phyloP scores from a whole-genome alignment of 2,888 invertebrate species.

The Apotomis betuletana region DNA sequence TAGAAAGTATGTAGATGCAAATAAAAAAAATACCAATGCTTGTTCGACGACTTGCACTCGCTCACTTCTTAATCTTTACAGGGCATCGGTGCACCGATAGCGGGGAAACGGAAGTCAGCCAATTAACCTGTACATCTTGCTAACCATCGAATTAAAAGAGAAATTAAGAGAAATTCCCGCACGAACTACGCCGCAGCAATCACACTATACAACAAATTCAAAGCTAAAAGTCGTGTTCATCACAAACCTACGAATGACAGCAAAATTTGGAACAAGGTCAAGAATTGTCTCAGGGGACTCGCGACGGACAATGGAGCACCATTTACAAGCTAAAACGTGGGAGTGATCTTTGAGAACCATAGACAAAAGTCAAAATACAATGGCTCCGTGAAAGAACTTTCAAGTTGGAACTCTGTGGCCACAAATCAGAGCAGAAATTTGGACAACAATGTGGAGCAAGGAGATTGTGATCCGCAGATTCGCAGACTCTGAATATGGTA shows the following conservation, averaged over 20 bases:
- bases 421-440: constrained; percentile 36
- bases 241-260: constrained; percentile 53
- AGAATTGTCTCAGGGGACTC: constrained; percentile 72
- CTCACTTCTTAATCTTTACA: constrained; percentile 36
- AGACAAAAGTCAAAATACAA: constrained; percentile 58
- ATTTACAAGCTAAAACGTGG: constrained; percentile 68
- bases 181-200: constrained; percentile 12
- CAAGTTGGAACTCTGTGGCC: constrained; percentile 32
- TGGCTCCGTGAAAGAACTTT: constrained; percentile 47
- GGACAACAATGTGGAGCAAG: constrained; percentile 39
- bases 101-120: constrained; percentile 36
- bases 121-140: constrained; percentile 40
- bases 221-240: constrained; percentile 40
- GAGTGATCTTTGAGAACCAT: constrained; percentile 70
- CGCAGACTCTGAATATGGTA: constrained; percentile 55
- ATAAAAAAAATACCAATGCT: constrained; percentile 24
- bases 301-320: constrained; percentile 70
- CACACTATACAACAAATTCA: constrained; percentile 31
- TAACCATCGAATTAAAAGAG: constrained; percentile 38
- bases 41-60: constrained; percentile 26
- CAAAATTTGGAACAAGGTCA: constrained; percentile 76
- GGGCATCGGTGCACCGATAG: constrained; percentile 37
- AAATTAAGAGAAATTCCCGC: constrained; percentile 38
- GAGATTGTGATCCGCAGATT: constrained; percentile 51
- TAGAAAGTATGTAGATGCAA: constrained; percentile 27